These are phyloP conservation scores for Sparus aurata DNA, from an alignment of 2,797 vertebrate species.

Conservation along the genomic window DNA sequence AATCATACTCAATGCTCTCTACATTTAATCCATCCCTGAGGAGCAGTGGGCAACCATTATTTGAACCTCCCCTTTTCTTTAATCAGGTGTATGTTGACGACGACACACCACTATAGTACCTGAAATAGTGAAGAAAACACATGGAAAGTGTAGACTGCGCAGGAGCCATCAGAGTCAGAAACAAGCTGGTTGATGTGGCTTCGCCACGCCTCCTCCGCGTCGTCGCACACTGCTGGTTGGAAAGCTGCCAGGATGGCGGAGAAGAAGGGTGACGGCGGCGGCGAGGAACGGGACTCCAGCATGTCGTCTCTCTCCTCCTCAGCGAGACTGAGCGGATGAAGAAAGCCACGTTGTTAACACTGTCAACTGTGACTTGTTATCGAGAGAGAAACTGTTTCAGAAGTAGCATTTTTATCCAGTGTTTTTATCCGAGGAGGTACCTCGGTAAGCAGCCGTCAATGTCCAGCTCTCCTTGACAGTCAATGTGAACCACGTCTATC, in stretches of 20 bases:
- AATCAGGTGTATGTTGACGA: neutral
- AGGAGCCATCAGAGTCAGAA: conserved; percentile 94
- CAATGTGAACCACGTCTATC: conserved; percentile 85
- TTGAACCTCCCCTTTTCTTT: too few relatives aligned
- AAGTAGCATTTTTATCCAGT: too few relatives aligned
- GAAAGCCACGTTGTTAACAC: neutral
- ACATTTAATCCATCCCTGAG: too few relatives aligned
- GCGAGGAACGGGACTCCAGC: conserved; percentile 83
- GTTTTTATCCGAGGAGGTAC: conserved; percentile 83
- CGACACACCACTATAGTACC: conserved; percentile 77
- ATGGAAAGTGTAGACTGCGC: conserved; percentile 96
- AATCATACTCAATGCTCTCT: too few relatives aligned
- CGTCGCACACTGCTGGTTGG: conserved; percentile 92
- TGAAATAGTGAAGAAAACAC: conserved; percentile 97
- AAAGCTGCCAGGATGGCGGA: conserved; percentile 97
- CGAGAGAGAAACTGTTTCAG: conserved; percentile 24
- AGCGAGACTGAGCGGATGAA: conserved; percentile 79
- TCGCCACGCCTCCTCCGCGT: conserved; percentile 96
- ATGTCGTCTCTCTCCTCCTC: conserved; percentile 89
- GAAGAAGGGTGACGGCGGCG: conserved; percentile 96
- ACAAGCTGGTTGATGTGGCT: conserved; percentile 96
- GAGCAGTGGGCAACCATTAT: too few relatives aligned
- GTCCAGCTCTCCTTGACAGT: conserved; percentile 86
- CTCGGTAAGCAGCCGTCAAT: conserved; percentile 88
- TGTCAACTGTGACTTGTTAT: neutral